Percentiles rank a stretch among this genome's conserved stretches.
Conservation (phyloP, 2,888 invertebrate species). For the Achlya flavicornis region DNA sequence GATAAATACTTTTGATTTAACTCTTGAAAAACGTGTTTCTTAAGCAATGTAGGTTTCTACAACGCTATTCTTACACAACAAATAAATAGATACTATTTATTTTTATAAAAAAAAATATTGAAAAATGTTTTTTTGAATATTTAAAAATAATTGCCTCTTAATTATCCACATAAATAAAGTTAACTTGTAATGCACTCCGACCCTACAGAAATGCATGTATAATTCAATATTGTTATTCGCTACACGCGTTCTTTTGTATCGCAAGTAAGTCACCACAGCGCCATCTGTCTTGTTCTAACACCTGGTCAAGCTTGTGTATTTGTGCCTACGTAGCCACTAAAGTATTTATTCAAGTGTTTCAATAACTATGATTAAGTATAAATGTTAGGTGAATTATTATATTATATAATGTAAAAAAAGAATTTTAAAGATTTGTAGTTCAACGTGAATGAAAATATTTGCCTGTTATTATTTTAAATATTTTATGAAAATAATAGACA, state of each 20-base stretch:
- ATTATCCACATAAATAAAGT: conserved; percentile 4
- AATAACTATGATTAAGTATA: background rate
- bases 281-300: conserved; percentile 50
- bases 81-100: too few species aligned
- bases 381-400: background rate
- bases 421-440: too few species aligned
- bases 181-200: conserved; percentile 23
- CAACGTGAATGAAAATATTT: too few species aligned
- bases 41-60: too few species aligned
- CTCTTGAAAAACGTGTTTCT: too few species aligned
- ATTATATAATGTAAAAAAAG: too few species aligned
- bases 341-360: background rate
- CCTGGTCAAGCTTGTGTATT: conserved; percentile 34
- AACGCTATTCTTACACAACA: too few species aligned
- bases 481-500: too few species aligned
- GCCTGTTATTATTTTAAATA: too few species aligned
- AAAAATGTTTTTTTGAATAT: background rate
- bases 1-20: too few species aligned
- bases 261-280: conserved; percentile 38
- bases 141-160: background rate
- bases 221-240: conserved; percentile 31
- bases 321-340: conserved; percentile 9
- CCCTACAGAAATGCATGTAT: conserved; percentile 22
- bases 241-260: conserved; percentile 27
- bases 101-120: background rate